These are phyloP conservation scores for Aphidoletes aphidimyza DNA, from an alignment of 2,888 invertebrate species.

Conservation along the genomic window DNA sequence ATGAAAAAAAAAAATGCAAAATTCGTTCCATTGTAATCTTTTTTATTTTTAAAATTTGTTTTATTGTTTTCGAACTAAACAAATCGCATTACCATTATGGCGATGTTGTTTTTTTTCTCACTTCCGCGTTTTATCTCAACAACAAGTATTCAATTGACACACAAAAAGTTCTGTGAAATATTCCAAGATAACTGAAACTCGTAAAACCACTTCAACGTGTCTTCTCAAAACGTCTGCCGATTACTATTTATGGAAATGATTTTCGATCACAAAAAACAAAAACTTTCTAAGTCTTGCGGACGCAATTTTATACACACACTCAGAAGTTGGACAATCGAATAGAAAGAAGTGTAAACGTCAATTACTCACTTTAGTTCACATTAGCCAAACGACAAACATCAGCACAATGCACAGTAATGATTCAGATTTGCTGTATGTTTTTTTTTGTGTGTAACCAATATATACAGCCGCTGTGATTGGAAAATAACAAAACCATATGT, in stretches of 20 bases:
- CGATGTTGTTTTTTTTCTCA: neutral
- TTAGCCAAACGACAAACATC: neutral
- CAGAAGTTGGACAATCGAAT: neutral
- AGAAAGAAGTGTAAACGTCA: neutral
- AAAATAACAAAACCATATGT: constrained; percentile 33
- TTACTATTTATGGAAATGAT: constrained; percentile 20
- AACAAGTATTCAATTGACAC: no score
- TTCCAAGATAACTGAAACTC: neutral
- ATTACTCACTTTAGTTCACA: neutral
- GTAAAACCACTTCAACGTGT: no score
- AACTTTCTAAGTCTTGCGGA: constrained; percentile 14
- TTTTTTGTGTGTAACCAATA: neutral
- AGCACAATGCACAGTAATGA: constrained; percentile 13
- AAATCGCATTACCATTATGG: constrained; percentile 53
- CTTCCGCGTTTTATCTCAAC: neutral
- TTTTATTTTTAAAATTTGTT: neutral
- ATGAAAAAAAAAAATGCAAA: neutral
- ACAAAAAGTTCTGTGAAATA: no score
- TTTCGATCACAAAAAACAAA: neutral
- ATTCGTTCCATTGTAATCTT: neutral
- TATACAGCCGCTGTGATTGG: constrained; percentile 2
- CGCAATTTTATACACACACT: constrained; percentile 24
- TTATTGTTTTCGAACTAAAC: constrained; percentile 52
- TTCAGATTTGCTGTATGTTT: neutral
- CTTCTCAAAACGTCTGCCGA: no score